These are phyloP conservation scores for Limnephilus lunatus DNA, from an alignment of 2,888 invertebrate genomes.

Conservation along the genomic window DNA sequence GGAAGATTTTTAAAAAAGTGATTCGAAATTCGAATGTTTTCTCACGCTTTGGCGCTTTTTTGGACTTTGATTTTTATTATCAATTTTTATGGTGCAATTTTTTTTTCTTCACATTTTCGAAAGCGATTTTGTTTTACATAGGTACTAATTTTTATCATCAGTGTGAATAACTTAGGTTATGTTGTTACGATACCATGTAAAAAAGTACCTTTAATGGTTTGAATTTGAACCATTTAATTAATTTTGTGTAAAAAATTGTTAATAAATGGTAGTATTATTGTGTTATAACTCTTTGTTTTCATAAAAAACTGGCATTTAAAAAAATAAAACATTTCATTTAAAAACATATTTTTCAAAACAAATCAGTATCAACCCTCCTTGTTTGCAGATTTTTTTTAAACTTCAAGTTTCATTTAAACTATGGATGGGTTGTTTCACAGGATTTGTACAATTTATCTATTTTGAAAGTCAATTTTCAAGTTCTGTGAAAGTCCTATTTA, in stretches of 20 bases:
- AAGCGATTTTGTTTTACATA: constrained; percentile 16
- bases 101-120: constrained; percentile 29
- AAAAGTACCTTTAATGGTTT: constrained; percentile 28
- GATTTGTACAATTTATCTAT: no score
- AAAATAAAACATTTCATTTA: not conserved
- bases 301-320: not conserved
- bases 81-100: constrained; percentile 56
- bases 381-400: no score
- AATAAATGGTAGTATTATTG: not conserved
- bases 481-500: no score
- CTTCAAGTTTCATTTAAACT: no score
- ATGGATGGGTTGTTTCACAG: no score
- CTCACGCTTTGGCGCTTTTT: constrained; percentile 32
- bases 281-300: not conserved
- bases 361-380: not conserved
- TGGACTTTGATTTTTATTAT: constrained; percentile 46
- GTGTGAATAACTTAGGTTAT: constrained; percentile 4
- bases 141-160: not conserved
- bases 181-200: not conserved
- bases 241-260: not conserved
- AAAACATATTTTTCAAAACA: no score
- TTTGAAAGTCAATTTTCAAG: no score
- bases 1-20: not conserved
- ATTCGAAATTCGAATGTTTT: constrained; percentile 37
- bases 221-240: not conserved